Evolutionary conservation across 2,797 vertebrate genomes (phyloP).

Genomic region (Smutsia temminckii): DNA sequence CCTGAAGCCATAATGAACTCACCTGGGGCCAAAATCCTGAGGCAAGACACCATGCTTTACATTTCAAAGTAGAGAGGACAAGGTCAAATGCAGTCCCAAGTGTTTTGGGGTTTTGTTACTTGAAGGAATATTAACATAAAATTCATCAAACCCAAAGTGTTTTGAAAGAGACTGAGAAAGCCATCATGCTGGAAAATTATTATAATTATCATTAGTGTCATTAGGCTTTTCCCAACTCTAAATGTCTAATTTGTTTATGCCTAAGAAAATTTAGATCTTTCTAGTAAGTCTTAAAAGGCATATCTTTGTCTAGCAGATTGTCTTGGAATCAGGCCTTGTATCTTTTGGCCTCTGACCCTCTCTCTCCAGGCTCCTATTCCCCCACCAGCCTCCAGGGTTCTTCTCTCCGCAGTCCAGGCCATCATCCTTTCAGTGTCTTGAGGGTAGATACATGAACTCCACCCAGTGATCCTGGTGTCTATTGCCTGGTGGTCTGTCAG

Average conservation of each 20-base stretch:
- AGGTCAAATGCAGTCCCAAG: not conserved
- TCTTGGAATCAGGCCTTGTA: not conserved
- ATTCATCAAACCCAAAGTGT: not conserved
- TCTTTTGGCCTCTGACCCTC: not conserved
- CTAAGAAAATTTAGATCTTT: not conserved
- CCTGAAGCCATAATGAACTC: too few species aligned
- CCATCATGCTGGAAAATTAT: not conserved
- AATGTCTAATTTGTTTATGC: not conserved
- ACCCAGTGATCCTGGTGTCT: not conserved
- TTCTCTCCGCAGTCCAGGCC: not conserved
- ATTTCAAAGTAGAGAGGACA: not conserved
- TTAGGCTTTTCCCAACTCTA: conserved; percentile 10
- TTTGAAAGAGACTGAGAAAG: not conserved
- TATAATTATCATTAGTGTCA: not conserved
- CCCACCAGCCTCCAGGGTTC: not conserved
- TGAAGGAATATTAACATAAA: conserved; percentile 13
- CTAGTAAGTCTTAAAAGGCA: not conserved
- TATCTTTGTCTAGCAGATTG: not conserved
- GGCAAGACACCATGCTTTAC: not conserved
- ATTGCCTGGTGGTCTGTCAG: too few species aligned
- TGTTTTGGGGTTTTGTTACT: not conserved
- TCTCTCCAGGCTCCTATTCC: not conserved
- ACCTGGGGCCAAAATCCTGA: too few species aligned
- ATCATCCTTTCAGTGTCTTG: not conserved
- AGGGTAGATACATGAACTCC: not conserved